Evolutionary conservation across 2,797 vertebrate species (phyloP).

Genomic region (Eulemur mongoz): DNA sequence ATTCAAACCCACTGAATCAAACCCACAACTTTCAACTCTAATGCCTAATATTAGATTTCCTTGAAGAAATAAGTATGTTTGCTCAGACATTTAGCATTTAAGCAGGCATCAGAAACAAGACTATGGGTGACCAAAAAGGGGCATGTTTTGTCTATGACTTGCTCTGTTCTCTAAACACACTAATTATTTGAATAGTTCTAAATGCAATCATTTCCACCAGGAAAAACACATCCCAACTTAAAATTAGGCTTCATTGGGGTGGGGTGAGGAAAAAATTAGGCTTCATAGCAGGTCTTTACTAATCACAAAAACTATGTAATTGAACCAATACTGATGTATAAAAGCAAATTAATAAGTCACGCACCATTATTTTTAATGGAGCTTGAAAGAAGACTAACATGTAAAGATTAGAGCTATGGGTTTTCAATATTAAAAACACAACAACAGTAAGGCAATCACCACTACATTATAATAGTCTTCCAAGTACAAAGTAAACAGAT

Average conservation of each 20-base stretch:
- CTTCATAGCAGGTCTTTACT: not conserved
- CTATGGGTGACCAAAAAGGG: not conserved
- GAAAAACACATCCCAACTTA: slow-evolving; percentile 43
- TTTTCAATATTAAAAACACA: not conserved
- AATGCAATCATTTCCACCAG: slow-evolving; percentile 41
- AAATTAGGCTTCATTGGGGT: not conserved
- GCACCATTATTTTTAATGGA: not conserved
- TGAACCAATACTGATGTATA: not conserved
- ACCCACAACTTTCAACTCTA: not conserved
- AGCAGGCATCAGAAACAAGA: not conserved
- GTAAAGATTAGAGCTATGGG: not conserved
- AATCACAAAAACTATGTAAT: not conserved
- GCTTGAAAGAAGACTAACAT: not conserved
- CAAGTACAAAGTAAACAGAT: not conserved
- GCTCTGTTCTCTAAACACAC: not conserved
- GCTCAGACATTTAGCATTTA: not conserved
- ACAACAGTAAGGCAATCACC: not conserved
- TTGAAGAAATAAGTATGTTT: not conserved
- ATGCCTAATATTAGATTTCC: not conserved
- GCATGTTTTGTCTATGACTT: slow-evolving; percentile 10
- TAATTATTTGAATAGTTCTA: slow-evolving; percentile 24
- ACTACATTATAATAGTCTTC: not conserved
- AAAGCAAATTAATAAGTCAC: slow-evolving; percentile 36
- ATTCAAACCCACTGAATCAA: not conserved
- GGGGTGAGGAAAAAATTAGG: not conserved